Conservation (phyloP, 2,888 invertebrate genomes). For the Tuberolachnus salignus region DNA sequence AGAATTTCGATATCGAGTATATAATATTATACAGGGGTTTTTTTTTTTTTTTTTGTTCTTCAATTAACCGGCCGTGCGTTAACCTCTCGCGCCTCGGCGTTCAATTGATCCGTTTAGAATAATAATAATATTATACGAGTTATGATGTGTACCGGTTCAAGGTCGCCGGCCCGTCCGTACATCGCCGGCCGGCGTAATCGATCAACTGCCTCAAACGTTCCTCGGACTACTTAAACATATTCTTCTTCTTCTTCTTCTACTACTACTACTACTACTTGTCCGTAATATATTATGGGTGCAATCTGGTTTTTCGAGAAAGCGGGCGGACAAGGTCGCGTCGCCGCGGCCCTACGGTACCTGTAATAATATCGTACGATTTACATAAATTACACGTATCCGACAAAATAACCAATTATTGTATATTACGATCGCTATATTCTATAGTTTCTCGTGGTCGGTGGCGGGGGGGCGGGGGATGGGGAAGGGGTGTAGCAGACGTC, state of each 20-base stretch:
- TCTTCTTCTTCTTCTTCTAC: too few species aligned
- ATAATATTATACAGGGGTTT: too few species aligned
- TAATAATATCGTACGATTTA: conserved; percentile 15
- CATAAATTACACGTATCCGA: conserved; percentile 28
- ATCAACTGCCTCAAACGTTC: conserved; percentile 54
- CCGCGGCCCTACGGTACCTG: too few species aligned
- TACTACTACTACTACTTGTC: too few species aligned
- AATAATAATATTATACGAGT: neutral
- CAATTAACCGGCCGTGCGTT: conserved; percentile 37
- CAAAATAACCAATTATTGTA: neutral
- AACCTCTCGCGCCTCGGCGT: conserved; percentile 15
- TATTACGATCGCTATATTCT: conserved; percentile 1
- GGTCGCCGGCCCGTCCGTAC: conserved; percentile 23
- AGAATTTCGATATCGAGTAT: too few species aligned
- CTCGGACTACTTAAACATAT: conserved; percentile 1
- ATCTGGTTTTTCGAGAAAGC: conserved; percentile 52
- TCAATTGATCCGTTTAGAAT: conserved; percentile 41
- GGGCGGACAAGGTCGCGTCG: conserved; percentile 24
- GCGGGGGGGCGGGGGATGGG: too few species aligned
- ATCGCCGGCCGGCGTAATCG: conserved; percentile 27
- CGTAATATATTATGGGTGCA: neutral
- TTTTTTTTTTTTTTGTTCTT: too few species aligned
- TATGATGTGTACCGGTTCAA: conserved; percentile 43
- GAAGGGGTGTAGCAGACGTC: too few species aligned
- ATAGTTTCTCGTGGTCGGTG: too few species aligned